A percentile compares a stretch with the other conserved stretches of the same genome.
Conservation (phyloP, 2,888 invertebrate species). For the Tineola bisselliella region DNA sequence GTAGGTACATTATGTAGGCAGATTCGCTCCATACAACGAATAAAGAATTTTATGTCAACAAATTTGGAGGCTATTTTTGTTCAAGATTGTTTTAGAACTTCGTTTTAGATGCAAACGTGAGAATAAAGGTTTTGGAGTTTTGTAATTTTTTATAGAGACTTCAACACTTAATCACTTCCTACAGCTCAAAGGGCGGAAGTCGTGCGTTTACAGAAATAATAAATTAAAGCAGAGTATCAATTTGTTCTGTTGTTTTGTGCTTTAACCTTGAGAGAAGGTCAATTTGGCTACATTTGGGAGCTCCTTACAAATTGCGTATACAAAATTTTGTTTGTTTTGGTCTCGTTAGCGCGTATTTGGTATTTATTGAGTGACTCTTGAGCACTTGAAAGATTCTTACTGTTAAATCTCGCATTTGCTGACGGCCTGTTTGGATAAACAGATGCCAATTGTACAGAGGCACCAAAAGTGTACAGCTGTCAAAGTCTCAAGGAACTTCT, state of each 20-base stretch:
- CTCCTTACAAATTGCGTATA: conserved; percentile 41
- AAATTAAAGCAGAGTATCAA: conserved; percentile 38
- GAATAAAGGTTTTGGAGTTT: conserved; percentile 48
- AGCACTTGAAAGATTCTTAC: not conserved
- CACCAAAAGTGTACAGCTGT: not conserved
- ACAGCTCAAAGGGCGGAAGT: conserved; percentile 62
- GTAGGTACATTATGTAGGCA: not conserved
- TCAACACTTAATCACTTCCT: conserved; percentile 60
- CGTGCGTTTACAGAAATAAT: conserved; percentile 54
- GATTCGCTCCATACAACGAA: not conserved
- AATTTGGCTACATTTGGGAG: conserved; percentile 24
- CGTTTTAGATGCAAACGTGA: conserved; percentile 38
- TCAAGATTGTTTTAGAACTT: not conserved
- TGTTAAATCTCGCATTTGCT: not conserved
- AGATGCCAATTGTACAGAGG: not conserved
- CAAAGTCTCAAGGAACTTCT: not conserved
- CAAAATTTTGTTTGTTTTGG: conserved; percentile 41
- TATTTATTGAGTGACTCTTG: conserved; percentile 24
- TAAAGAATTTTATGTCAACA: not conserved
- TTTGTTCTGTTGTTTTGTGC: conserved; percentile 23
- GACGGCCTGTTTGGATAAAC: not conserved
- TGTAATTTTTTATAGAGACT: conserved; percentile 49
- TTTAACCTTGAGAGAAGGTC: conserved; percentile 55
- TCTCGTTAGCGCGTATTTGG: conserved; percentile 41
- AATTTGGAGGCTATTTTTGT: not conserved